Evolutionary conservation across 2,888 invertebrate species (phyloP).

Genomic region (Nomada hirtipes): DNA sequence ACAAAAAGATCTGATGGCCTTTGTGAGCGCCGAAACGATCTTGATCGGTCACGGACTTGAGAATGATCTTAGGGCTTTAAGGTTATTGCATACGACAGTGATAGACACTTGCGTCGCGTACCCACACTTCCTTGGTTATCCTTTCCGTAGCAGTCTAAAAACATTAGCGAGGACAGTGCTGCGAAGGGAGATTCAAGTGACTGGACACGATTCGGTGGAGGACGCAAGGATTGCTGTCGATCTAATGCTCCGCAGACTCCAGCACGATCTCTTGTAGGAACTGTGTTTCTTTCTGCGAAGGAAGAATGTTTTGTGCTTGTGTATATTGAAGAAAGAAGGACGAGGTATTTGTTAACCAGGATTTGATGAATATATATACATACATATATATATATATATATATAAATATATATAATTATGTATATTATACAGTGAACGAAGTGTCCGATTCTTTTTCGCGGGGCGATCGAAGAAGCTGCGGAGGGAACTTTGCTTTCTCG

Average conservation of each 20-base stretch:
- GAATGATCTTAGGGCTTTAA: slow-evolving; percentile 95
- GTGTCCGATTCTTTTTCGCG: slow-evolving; percentile 3
- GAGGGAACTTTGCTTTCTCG: neutral
- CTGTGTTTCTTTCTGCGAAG: neutral
- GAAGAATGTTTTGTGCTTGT: neutral
- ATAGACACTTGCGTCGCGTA: slow-evolving; percentile 96
- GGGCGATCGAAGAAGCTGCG: slow-evolving; percentile 10
- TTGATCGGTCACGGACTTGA: slow-evolving; percentile 98
- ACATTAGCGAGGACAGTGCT: slow-evolving; percentile 90
- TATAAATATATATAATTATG: neutral
- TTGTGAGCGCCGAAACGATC: slow-evolving; percentile 93
- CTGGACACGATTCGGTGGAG: slow-evolving; percentile 95
- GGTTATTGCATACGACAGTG: slow-evolving; percentile 92
- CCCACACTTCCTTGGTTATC: slow-evolving; percentile 94
- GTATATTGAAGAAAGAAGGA: neutral
- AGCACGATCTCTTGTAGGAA: slow-evolving; percentile 59
- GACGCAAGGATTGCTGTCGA: slow-evolving; percentile 96
- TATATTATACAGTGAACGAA: slow-evolving; percentile 11
- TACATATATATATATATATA: neutral
- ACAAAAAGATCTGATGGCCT: slow-evolving; percentile 93
- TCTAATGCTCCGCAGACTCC: slow-evolving; percentile 88
- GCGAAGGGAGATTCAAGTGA: slow-evolving; percentile 92
- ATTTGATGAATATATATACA: neutral
- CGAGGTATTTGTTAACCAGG: slow-evolving; percentile 20
- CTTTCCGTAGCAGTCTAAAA: slow-evolving; percentile 93